Evolutionary conservation across 2,797 vertebrate species (phyloP).

Genomic region (Sphenodon punctatus): DNA sequence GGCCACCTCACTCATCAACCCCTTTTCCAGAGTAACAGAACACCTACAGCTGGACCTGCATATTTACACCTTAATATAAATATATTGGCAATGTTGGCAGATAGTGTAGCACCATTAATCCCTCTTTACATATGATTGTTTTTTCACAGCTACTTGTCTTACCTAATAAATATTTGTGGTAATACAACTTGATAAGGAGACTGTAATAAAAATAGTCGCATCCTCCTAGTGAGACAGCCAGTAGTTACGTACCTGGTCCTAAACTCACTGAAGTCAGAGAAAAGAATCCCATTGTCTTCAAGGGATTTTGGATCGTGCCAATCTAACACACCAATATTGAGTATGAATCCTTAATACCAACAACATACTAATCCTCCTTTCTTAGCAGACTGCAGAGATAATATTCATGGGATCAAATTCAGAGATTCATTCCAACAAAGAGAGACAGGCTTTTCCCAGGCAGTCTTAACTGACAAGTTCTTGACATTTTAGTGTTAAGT

Average conservation of each 20-base stretch:
- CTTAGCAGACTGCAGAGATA: background rate
- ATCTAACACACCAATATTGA: no score
- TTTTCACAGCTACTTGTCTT: background rate
- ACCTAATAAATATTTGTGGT: background rate
- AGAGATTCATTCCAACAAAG: background rate
- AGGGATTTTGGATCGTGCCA: background rate
- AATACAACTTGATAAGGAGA: background rate
- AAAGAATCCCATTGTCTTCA: background rate
- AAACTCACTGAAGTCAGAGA: background rate
- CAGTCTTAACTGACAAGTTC: constrained; percentile 13
- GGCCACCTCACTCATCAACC: no score
- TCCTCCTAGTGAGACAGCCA: background rate
- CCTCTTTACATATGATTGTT: background rate
- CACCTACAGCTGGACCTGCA: no score
- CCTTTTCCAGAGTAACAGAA: no score
- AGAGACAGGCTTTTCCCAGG: background rate
- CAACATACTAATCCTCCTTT: background rate
- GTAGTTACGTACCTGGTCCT: no score
- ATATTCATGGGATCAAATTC: constrained; percentile 9
- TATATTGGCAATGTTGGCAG: background rate
- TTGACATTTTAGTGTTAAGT: constrained; percentile 27
- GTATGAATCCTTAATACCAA: background rate
- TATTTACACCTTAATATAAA: accelerated
- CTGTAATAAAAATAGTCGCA: background rate
- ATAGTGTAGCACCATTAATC: background rate